Percentiles rank a stretch among this genome's conserved stretches.
These are phyloP conservation scores for Chloroceryle aenea DNA, from an alignment of 2,113 vertebrate genomes.

Conservation along the genomic window DNA sequence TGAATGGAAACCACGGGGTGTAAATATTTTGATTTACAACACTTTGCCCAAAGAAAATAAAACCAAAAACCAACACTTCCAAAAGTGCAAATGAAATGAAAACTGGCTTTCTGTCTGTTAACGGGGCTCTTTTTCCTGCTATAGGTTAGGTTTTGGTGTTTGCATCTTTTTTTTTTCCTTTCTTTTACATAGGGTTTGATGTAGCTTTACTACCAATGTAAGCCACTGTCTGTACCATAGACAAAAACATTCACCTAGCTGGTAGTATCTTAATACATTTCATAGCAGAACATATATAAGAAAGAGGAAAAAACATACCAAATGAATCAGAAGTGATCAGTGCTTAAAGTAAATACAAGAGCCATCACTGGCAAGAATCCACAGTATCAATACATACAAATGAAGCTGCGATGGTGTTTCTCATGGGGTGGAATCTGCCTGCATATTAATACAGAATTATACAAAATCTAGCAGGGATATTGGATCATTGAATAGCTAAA, in stretches of 20 bases:
- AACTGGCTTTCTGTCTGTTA: conserved; percentile 26
- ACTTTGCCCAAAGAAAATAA: conserved; percentile 51
- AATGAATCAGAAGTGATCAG: conserved; percentile 71
- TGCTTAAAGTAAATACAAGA: conserved; percentile 77
- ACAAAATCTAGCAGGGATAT: conserved; percentile 73
- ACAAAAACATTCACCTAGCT: conserved; percentile 69
- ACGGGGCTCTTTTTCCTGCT: neutral
- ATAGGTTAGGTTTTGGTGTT: neutral
- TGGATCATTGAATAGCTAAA: conserved; percentile 66
- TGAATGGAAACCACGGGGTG: conserved; percentile 25
- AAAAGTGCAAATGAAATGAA: conserved; percentile 67
- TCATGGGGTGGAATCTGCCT: conserved; percentile 61
- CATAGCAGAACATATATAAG: conserved; percentile 69
- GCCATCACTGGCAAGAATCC: conserved; percentile 66
- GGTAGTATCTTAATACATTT: conserved; percentile 70
- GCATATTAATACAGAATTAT: conserved; percentile 69
- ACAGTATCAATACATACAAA: conserved; percentile 75
- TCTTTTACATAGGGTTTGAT: neutral
- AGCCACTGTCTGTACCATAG: conserved; percentile 45
- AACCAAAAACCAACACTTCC: conserved; percentile 51
- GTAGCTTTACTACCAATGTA: conserved; percentile 13
- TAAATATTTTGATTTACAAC: conserved; percentile 52
- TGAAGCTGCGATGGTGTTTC: conserved; percentile 60
- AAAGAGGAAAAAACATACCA: conserved; percentile 65
- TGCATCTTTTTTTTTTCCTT: neutral